These are phyloP conservation scores for Colletes gigas DNA, from an alignment of 1,140 invertebrate genomes.

Conservation along the genomic window DNA sequence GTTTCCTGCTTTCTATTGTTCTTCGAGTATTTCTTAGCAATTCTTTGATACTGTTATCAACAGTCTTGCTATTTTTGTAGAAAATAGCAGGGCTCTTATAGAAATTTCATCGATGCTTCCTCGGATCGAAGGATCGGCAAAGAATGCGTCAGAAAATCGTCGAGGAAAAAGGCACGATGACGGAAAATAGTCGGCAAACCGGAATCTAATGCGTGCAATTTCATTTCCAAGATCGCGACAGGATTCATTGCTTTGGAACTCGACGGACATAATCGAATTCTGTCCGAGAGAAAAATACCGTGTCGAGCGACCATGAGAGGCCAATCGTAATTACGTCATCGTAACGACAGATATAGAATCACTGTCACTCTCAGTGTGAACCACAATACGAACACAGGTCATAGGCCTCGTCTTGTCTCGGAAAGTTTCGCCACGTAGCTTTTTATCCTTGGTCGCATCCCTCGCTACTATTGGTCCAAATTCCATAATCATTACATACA, in stretches of 20 bases:
- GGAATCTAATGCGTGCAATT: background rate
- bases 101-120: too few species aligned
- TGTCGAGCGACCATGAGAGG: conserved; percentile 42
- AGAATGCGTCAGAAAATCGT: too few species aligned
- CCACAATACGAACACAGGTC: conserved; percentile 60
- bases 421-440: conserved; percentile 4
- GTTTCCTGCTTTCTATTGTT: too few species aligned
- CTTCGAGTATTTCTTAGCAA: too few species aligned
- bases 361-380: conserved; percentile 62
- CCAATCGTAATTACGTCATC: conserved; percentile 61
- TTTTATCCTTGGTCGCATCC: background rate
- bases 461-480: background rate
- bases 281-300: conserved; percentile 47
- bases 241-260: conserved; percentile 11
- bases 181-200: background rate
- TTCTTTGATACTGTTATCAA: too few species aligned
- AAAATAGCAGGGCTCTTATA: too few species aligned
- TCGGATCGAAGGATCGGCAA: too few species aligned
- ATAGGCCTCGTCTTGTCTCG: conserved; percentile 53
- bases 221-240: background rate
- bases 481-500: background rate
- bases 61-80: too few species aligned
- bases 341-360: conserved; percentile 60
- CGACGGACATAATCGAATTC: conserved; percentile 43
- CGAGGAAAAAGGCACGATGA: too few species aligned